Evolutionary conservation across 2,113 vertebrate species (phyloP).

Genomic region (Corythoichthys intestinalis): DNA sequence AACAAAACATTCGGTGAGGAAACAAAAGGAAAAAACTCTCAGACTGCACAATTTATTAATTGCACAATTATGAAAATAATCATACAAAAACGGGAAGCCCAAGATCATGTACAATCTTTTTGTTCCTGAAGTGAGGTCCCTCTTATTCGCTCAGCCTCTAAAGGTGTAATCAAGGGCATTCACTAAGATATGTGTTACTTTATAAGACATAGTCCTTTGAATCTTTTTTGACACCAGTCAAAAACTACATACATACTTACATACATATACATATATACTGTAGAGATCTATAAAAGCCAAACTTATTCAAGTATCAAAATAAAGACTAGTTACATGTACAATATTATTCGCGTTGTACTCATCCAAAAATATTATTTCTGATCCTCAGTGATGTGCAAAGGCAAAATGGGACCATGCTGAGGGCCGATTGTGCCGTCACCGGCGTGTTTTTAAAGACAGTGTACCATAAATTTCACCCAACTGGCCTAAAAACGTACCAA

Average conservation of each 20-base stretch:
- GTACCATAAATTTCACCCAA: constrained; percentile 39
- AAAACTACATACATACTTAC: constrained; percentile 74
- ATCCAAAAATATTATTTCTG: constrained; percentile 73
- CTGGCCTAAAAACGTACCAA: constrained; percentile 46
- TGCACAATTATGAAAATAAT: constrained; percentile 91
- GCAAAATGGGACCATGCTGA: constrained; percentile 67
- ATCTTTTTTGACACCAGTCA: constrained; percentile 66
- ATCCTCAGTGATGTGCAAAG: constrained; percentile 77
- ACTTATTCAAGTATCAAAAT: constrained; percentile 99
- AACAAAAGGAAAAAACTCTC: background rate
- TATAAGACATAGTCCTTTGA: constrained; percentile 70
- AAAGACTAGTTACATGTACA: constrained; percentile 90
- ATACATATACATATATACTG: constrained; percentile 74
- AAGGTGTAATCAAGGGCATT: constrained; percentile 72
- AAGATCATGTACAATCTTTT: constrained; percentile 85
- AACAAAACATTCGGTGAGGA: background rate
- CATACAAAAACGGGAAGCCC: constrained; percentile 90
- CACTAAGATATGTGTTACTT: constrained; percentile 80
- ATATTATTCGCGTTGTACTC: constrained; percentile 72
- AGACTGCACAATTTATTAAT: constrained; percentile 84
- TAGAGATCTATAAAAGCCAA: constrained; percentile 88
- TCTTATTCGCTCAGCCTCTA: constrained; percentile 65
- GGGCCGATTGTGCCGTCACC: constrained; percentile 43
- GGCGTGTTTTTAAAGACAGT: constrained; percentile 36
- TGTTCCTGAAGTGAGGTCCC: constrained; percentile 79